These are phyloP conservation scores for Illadopsis cleaveri DNA, from an alignment of 2,113 vertebrate genomes.

Conservation along the genomic window DNA sequence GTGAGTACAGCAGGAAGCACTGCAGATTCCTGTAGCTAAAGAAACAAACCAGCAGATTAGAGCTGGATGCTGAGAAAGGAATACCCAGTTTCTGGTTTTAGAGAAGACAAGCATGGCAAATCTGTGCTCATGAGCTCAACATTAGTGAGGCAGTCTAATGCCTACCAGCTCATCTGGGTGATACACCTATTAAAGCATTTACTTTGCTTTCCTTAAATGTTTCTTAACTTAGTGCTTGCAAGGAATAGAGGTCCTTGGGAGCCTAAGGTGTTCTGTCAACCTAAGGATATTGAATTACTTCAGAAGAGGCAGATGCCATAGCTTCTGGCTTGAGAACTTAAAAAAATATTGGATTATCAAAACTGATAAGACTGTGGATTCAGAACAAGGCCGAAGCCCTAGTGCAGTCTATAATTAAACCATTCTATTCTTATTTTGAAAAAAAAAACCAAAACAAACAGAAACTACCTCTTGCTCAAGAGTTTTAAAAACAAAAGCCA, in stretches of 20 bases:
- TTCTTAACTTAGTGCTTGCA: neutral
- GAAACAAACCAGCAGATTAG: neutral
- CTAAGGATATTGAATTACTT: neutral
- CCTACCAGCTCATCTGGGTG: neutral
- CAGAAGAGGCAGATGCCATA: neutral
- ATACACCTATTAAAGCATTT: neutral
- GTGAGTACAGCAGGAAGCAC: neutral
- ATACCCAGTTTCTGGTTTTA: neutral
- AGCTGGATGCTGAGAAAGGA: neutral
- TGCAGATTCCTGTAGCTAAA: neutral
- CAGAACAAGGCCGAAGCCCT: neutral
- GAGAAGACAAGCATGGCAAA: neutral
- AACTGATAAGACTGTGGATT: neutral
- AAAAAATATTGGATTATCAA: neutral
- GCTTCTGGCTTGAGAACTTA: neutral
- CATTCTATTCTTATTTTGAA: neutral
- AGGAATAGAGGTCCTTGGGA: neutral
- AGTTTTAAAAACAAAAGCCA: constrained; percentile 45
- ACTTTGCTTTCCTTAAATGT: neutral
- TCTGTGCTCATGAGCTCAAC: neutral
- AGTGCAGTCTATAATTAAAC: constrained; percentile 2
- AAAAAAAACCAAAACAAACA: constrained; percentile 25
- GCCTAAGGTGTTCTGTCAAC: neutral
- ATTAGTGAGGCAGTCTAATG: neutral
- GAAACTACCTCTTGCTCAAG: constrained; percentile 25